Evolutionary conservation across 2,113 vertebrate genomes (phyloP), one percentile per base, ranked within the genome.

Genomic region (Silurus glanis): DNA sequence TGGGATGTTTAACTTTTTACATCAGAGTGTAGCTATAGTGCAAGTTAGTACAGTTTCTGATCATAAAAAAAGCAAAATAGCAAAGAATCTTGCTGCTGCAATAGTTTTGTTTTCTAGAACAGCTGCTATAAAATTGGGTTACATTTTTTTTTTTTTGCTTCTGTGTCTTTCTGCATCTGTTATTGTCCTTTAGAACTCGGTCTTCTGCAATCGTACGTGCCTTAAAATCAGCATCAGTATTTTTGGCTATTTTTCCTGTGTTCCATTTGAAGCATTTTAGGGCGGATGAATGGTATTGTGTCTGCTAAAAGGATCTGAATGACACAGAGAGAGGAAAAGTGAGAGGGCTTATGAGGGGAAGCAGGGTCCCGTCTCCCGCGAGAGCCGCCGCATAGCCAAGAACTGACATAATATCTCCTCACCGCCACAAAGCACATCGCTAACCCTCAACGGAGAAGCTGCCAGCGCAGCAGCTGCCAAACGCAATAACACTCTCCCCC

Each of bases 321-420:
- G 80, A 89, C 83, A 56, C 83, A 56, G 82, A 83, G 80, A 82
- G 71, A 85, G 84, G 80, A 67, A 76, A 81, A 82, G 80, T 72
- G 80, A 87, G 86, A 85, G 87, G 84, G 84, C 85, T 86, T 90
- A 84, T 87, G 79, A 88, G 76, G 87, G 87, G 87, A 90, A 88
- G 84, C 89, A 88, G 84, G 87, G 86, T 89, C 86, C 84, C 84
- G 81, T 81, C 85, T 88, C 89, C 89, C 88, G 58, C 51, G 90
- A 89, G 90, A 87, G 74, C 87, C 95, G 94, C 92, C 92, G 92
- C 94, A 94, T 95, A 95, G 95, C 96, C 93, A 96, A 95, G 95
- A 96, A 95, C 95, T 95, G 93, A 96, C 96, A 97, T 96, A 96
- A 97, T 96, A 96, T 97, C 93, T 97, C 95, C 95, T 93, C 95